Percentiles rank a stretch among this genome's conserved stretches.
Evolutionary conservation across 2,888 invertebrate species (phyloP).

Genomic region (Caradrina kadenii): DNA sequence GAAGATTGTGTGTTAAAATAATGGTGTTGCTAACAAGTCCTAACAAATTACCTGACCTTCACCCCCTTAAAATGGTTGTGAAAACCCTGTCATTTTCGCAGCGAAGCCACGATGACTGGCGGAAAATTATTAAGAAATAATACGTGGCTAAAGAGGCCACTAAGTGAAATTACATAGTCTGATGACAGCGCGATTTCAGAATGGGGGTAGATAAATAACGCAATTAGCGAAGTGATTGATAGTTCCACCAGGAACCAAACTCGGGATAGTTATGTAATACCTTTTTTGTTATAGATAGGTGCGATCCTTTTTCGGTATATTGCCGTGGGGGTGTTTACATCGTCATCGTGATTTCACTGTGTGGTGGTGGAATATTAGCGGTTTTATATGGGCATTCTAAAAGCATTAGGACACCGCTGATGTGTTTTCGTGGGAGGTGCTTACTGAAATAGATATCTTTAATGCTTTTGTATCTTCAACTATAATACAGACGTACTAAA

Average conservation of each 20-base stretch:
- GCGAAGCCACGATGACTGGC: slow-evolving; percentile 71
- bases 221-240: slow-evolving; percentile 87
- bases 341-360: slow-evolving; percentile 65
- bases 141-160: slow-evolving; percentile 77
- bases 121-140: slow-evolving; percentile 78
- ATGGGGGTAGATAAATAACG: slow-evolving; percentile 84
- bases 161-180: slow-evolving; percentile 85
- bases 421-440: slow-evolving; percentile 38
- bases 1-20: slow-evolving; percentile 2
- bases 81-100: slow-evolving; percentile 67
- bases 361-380: slow-evolving; percentile 52
- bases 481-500: neutral
- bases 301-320: slow-evolving; percentile 65
- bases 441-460: slow-evolving; percentile 33
- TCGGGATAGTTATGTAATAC: slow-evolving; percentile 67
- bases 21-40: slow-evolving; percentile 21
- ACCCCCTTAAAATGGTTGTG: slow-evolving; percentile 32
- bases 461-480: slow-evolving; percentile 1
- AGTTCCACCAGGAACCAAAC: slow-evolving; percentile 71
- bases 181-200: slow-evolving; percentile 83
- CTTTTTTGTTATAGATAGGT: slow-evolving; percentile 69
- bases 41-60: slow-evolving; percentile 30
- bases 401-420: slow-evolving; percentile 57
- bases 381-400: slow-evolving; percentile 63
- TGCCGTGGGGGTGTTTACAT: slow-evolving; percentile 58